Evolutionary conservation across 1,140 invertebrate species (phyloP).

Genomic region (Papilio glaucus): DNA sequence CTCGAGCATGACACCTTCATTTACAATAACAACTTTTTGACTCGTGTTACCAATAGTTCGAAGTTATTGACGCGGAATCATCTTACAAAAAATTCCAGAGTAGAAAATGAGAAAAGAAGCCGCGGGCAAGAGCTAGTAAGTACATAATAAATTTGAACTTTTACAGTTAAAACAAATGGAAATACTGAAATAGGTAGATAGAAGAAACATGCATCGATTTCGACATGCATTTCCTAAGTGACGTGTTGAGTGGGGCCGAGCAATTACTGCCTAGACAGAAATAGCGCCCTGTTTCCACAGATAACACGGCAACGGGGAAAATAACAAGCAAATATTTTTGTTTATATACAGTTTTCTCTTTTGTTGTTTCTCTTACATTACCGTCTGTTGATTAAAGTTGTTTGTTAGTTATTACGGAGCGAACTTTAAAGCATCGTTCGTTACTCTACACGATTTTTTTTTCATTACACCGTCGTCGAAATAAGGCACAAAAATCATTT

Average conservation of each 20-base stretch:
- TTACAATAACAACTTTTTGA: too few species aligned
- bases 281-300: background rate
- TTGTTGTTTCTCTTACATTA: background rate
- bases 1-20: too few species aligned
- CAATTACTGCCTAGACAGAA: constrained; percentile 24
- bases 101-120: too few species aligned
- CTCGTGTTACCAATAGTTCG: too few species aligned
- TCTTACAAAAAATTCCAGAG: too few species aligned
- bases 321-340: constrained; percentile 15
- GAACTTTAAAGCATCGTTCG: background rate
- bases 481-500: too few species aligned
- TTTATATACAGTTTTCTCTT: background rate
- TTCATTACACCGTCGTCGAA: too few species aligned
- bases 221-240: constrained; percentile 9
- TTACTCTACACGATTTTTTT: too few species aligned
- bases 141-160: background rate
- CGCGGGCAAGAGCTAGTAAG: too few species aligned
- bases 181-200: background rate
- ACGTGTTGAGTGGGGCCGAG: constrained; percentile 21
- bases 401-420: background rate
- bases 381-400: background rate
- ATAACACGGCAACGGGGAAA: constrained; percentile 7
- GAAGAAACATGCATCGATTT: constrained; percentile 15
- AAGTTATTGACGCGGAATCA: too few species aligned
- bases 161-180: background rate